Evolutionary conservation across 2,113 vertebrate genomes (phyloP).

Genomic region (Trogon surrucura): DNA sequence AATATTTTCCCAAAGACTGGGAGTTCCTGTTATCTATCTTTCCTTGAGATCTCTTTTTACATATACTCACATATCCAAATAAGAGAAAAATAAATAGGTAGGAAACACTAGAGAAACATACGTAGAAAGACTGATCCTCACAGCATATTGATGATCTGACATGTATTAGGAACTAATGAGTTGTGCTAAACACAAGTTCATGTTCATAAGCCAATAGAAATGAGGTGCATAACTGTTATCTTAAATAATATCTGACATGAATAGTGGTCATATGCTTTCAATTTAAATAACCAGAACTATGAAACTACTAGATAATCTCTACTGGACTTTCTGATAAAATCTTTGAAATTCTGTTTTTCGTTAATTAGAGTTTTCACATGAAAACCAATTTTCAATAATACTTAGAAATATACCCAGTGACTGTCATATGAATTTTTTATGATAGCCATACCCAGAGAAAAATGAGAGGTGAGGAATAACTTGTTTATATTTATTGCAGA

Average conservation of each 20-base stretch:
- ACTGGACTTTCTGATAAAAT: neutral
- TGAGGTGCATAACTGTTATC: neutral
- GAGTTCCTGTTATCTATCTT: neutral
- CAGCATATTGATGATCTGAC: neutral
- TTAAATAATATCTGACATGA: neutral
- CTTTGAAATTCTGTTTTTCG: neutral
- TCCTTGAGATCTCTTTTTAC: neutral
- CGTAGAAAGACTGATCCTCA: neutral
- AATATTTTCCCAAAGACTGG: neutral
- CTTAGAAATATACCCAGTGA: neutral
- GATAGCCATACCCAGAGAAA: neutral
- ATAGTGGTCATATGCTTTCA: neutral
- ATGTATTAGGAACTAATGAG: neutral
- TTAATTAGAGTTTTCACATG: neutral
- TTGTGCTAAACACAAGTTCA: neutral
- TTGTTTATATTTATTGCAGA: neutral
- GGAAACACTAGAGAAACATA: neutral
- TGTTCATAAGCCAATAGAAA: neutral
- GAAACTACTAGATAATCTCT: neutral
- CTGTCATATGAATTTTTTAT: neutral
- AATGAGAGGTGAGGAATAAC: fast-evolving
- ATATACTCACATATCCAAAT: neutral
- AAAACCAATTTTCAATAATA: neutral
- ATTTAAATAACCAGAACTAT: neutral
- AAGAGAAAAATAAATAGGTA: neutral